Evolutionary conservation across 2,888 invertebrate genomes (phyloP).

Genomic region (Anticlea derivata): DNA sequence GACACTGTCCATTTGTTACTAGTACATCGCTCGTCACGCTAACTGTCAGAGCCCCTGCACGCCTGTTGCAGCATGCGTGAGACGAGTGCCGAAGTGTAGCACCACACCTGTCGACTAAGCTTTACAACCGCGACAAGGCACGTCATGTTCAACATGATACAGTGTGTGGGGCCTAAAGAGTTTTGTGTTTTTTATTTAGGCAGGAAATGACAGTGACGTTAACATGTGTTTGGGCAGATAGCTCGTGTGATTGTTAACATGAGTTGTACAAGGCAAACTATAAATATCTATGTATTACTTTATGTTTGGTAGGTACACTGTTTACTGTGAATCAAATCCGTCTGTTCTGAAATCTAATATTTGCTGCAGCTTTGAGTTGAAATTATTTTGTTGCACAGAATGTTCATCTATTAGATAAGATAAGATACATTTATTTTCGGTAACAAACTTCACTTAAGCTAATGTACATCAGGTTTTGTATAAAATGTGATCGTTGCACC

Average conservation of each 20-base stretch:
- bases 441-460: too few species aligned
- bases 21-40: conserved; percentile 16
- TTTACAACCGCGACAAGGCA: conserved; percentile 7
- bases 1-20: conserved; percentile 1
- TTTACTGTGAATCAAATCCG: too few species aligned
- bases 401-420: too few species aligned
- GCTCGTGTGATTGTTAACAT: not conserved
- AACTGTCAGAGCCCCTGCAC: conserved; percentile 10
- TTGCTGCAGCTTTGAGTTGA: too few species aligned
- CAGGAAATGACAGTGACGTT: not conserved
- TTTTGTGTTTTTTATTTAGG: not conserved
- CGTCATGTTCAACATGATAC: not conserved
- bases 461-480: too few species aligned
- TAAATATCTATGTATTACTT: too few species aligned
- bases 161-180: not conserved
- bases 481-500: too few species aligned
- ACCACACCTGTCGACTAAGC: conserved; percentile 4
- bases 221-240: not conserved
- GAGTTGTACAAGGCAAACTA: too few species aligned
- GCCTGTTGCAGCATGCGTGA: conserved; percentile 19
- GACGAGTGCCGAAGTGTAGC: not conserved
- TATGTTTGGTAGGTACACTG: too few species aligned
- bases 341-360: too few species aligned
- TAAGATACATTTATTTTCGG: too few species aligned
- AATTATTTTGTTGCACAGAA: too few species aligned